Evolutionary conservation across 1,140 invertebrate genomes (phyloP), one percentile per base, ranked within the genome.

Genomic region (Lamellibrachia luymesi): DNA sequence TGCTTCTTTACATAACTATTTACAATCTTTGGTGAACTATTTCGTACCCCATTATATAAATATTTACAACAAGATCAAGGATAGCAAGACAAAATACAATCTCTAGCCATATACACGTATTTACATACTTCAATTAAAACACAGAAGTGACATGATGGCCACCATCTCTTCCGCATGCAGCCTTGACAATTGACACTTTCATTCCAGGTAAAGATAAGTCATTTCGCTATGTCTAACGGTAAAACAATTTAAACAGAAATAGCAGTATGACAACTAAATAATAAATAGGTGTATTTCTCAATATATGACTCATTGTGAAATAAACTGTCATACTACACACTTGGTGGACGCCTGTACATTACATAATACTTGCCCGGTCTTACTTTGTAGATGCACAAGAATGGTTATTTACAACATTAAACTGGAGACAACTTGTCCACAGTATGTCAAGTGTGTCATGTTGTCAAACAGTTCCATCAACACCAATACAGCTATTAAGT

Each of bases 1-100:
- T 80, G 64, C 64, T 17, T 17, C 25, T 80, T 6, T 80, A 80
- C 64, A 80, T 80, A 17, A 80, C 64, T 80, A 80, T 80, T 17
- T 80, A 80, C 64, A 80, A 80, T 80, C 64, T 80, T 80, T 80
- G 64, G 64, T 80, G 64, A 80, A 80, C 13, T 80, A 80, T 80
- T 80, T 80, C 64, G 13, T 80, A 22, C 25, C 64, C 64, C 7
- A 80, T 80, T 80, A 80, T 80, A 6, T 22, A 80, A 17, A 80
- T 80, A 80, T 80, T 17, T 80, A 80, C 64, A 80, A 22, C 64
- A 80, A 0, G 38, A 22, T 80, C 8, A 80, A 0, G 17, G 52
- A 17, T 17, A 56, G 52, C 52, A 56, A 56, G 6, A 17, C 52
- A 56, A 6, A 22, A 2, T 17, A 80, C 64, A 80, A 10, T 22